phyloP scores from a whole-genome alignment of 2,797 vertebrate species.

The Geotrypetes seraphini region DNA sequence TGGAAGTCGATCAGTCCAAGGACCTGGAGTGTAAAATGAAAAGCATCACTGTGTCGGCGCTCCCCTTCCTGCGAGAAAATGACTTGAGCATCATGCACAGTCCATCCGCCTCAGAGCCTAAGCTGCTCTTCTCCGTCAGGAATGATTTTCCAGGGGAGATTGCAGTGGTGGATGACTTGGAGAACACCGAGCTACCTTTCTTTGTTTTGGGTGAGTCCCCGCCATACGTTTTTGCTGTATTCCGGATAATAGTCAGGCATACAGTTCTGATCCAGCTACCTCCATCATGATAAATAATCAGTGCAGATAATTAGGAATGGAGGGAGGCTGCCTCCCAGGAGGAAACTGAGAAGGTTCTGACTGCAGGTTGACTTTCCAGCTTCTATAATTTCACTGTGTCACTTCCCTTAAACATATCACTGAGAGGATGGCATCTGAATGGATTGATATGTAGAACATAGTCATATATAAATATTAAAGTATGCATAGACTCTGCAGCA shows the following conservation, averaged over 20 bases:
- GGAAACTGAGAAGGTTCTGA: too few species aligned
- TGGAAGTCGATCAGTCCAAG: slow-evolving; percentile 72
- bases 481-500: too few species aligned
- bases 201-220: slow-evolving; percentile 91
- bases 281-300: too few species aligned
- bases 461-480: too few species aligned
- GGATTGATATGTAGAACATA: too few species aligned
- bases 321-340: too few species aligned
- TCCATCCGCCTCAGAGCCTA: slow-evolving; percentile 94
- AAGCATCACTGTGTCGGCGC: slow-evolving; percentile 93
- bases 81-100: slow-evolving; percentile 98
- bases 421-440: too few species aligned
- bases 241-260: too few species aligned
- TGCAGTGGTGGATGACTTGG: slow-evolving; percentile 92
- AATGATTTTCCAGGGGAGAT: slow-evolving; percentile 95
- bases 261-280: slow-evolving; percentile 10
- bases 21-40: slow-evolving; percentile 93
- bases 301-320: too few species aligned
- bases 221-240: background rate
- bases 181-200: slow-evolving; percentile 95
- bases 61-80: slow-evolving; percentile 93
- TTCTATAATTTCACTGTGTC: too few species aligned
- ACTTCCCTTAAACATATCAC: too few species aligned
- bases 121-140: slow-evolving; percentile 95
- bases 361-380: too few species aligned